A percentile compares a stretch with the other conserved stretches of the same genome.
These are phyloP conservation scores for Leptopilina syphax DNA, from an alignment of 2,888 invertebrate species.

Conservation along the genomic window DNA sequence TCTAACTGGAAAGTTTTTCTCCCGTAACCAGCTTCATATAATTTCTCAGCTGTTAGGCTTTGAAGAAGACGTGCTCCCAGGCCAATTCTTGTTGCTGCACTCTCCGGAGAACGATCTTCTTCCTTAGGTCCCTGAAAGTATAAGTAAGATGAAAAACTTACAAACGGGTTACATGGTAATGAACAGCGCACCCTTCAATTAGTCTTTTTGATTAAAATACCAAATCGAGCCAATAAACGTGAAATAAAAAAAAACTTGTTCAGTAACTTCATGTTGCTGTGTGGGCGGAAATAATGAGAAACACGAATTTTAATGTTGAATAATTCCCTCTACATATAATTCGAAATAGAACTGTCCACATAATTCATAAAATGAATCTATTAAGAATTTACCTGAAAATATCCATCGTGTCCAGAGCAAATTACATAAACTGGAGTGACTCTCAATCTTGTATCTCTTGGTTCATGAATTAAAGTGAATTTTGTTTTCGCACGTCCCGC, in stretches of 20 bases:
- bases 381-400: slow-evolving; percentile 77
- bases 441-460: slow-evolving; percentile 80
- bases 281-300: too few species aligned
- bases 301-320: too few species aligned
- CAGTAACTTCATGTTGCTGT: too few species aligned
- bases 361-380: slow-evolving; percentile 75
- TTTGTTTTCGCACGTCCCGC: slow-evolving; percentile 78
- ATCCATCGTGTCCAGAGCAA: slow-evolving; percentile 88
- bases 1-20: slow-evolving; percentile 90
- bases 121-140: slow-evolving; percentile 81
- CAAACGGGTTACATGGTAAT: too few species aligned
- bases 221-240: too few species aligned
- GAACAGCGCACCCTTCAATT: too few species aligned
- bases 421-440: slow-evolving; percentile 91
- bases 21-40: slow-evolving; percentile 87
- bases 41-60: slow-evolving; percentile 91
- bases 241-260: too few species aligned
- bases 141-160: too few species aligned
- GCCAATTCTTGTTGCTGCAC: slow-evolving; percentile 87
- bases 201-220: too few species aligned
- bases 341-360: too few species aligned
- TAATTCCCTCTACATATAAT: too few species aligned
- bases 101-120: slow-evolving; percentile 82
- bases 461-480: slow-evolving; percentile 80
- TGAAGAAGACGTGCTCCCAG: slow-evolving; percentile 90